Conservation (phyloP, 2,888 invertebrate species). For the Scaptomyza polygonia region DNA sequence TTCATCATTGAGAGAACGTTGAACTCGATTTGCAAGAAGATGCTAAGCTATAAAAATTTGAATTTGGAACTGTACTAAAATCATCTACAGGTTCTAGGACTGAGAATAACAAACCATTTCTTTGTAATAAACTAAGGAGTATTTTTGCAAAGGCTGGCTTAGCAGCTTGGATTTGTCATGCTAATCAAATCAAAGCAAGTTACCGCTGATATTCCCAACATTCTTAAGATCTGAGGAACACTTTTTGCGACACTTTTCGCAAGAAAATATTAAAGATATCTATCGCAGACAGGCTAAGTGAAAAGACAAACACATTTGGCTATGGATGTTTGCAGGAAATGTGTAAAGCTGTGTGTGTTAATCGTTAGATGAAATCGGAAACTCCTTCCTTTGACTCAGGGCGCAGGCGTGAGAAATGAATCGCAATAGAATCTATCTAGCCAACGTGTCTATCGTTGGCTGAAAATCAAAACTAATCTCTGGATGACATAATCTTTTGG, state of each 20-base stretch:
- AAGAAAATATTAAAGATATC: conserved; percentile 58
- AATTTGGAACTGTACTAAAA: neutral
- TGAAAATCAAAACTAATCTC: conserved; percentile 62
- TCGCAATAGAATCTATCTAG: conserved; percentile 54
- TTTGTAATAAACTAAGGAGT: neutral
- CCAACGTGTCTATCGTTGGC: conserved; percentile 45
- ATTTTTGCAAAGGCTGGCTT: neutral
- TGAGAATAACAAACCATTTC: neutral
- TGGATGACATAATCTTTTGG: conserved; percentile 72
- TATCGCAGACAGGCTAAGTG: conserved; percentile 52
- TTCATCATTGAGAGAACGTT: conserved; percentile 30
- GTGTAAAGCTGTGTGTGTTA: conserved; percentile 59
- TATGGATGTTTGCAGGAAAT: conserved; percentile 57
- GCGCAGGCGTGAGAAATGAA: conserved; percentile 74
- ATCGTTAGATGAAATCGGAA: conserved; percentile 68
- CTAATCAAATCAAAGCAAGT: conserved; percentile 72
- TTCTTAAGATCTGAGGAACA: conserved; percentile 45
- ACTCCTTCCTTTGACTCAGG: conserved; percentile 37
- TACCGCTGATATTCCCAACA: conserved; percentile 59
- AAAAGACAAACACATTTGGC: conserved; percentile 67
- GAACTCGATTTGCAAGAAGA: conserved; percentile 43
- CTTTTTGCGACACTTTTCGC: conserved; percentile 48
- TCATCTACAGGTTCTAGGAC: neutral
- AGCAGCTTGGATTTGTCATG: conserved; percentile 4
- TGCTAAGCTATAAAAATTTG: neutral